Conservation (phyloP, 2,113 vertebrate species). For the Urocynchramus pylzowi region DNA sequence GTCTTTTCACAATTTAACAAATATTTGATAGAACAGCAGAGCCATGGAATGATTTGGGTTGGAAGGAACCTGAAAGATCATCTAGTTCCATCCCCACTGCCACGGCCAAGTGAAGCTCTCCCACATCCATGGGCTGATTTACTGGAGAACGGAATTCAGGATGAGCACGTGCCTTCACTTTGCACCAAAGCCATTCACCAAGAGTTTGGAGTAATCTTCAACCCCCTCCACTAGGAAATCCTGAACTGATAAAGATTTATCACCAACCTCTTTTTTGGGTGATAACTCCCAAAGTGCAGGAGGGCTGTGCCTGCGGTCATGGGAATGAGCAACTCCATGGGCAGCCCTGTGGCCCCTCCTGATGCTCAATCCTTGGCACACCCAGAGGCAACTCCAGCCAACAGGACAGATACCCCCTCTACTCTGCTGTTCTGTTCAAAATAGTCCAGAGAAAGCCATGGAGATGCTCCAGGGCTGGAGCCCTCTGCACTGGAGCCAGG, state of each 20-base stretch:
- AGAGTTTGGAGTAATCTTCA: not conserved
- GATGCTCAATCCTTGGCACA: not conserved
- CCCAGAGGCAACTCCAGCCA: not conserved
- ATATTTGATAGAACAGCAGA: not conserved
- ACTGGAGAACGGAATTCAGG: not conserved
- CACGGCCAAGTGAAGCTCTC: not conserved
- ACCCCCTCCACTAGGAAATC: not conserved
- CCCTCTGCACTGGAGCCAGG: not conserved
- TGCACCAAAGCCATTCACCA: not conserved
- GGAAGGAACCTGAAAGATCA: not conserved
- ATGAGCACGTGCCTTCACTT: not conserved
- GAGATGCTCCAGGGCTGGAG: not conserved
- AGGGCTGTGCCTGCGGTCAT: accelerated
- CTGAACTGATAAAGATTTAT: not conserved
- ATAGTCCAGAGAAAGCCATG: not conserved
- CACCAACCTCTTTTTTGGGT: too few relatives aligned
- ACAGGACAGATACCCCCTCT: accelerated
- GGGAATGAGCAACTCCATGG: not conserved
- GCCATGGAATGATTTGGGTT: not conserved
- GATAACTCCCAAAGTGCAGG: not conserved
- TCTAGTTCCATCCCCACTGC: not conserved
- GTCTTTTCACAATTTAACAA: not conserved
- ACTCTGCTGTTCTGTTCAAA: not conserved
- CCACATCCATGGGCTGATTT: accelerated
- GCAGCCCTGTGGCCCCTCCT: not conserved